Conservation (phyloP, 2,113 vertebrate genomes). For the Sinocyclocheilus maitianheensis region DNA sequence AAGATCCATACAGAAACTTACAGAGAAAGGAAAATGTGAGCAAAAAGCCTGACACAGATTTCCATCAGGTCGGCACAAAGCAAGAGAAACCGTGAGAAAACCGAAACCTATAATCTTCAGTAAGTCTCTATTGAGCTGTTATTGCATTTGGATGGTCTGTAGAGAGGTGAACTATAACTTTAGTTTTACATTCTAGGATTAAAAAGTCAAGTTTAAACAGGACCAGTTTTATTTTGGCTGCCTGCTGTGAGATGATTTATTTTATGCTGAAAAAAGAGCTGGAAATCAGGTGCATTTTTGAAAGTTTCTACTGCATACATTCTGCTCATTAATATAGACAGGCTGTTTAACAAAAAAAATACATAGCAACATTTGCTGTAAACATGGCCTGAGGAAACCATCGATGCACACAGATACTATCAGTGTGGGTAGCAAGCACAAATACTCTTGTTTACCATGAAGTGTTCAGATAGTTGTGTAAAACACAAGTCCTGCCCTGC, state of each 20-base stretch:
- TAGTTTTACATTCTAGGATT: neutral
- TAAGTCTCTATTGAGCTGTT: slow-evolving; percentile 65
- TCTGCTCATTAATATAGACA: slow-evolving; percentile 15
- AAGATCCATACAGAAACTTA: neutral
- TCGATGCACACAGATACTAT: slow-evolving; percentile 12
- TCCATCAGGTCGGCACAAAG: slow-evolving; percentile 59
- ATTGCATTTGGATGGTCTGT: slow-evolving; percentile 58
- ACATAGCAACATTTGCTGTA: neutral
- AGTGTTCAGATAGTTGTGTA: slow-evolving; percentile 4
- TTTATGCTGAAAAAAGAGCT: neutral
- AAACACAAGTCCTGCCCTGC: neutral
- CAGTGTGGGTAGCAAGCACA: slow-evolving; percentile 1
- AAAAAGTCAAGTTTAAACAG: slow-evolving; percentile 1
- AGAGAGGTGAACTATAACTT: slow-evolving; percentile 21
- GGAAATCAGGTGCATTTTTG: neutral
- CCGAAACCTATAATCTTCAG: slow-evolving; percentile 58
- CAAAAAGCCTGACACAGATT: slow-evolving; percentile 52
- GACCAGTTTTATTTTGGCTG: neutral
- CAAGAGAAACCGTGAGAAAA: slow-evolving; percentile 59
- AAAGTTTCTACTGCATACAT: neutral
- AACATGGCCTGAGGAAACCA: slow-evolving; percentile 33
- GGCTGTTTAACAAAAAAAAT: neutral
- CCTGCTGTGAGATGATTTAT: slow-evolving; percentile 23
- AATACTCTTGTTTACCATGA: slow-evolving; percentile 29
- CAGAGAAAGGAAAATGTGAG: slow-evolving; percentile 43